Conservation (phyloP, 53 echinoderm and acorn worm species). For the Glandiceps talaboti region DNA sequence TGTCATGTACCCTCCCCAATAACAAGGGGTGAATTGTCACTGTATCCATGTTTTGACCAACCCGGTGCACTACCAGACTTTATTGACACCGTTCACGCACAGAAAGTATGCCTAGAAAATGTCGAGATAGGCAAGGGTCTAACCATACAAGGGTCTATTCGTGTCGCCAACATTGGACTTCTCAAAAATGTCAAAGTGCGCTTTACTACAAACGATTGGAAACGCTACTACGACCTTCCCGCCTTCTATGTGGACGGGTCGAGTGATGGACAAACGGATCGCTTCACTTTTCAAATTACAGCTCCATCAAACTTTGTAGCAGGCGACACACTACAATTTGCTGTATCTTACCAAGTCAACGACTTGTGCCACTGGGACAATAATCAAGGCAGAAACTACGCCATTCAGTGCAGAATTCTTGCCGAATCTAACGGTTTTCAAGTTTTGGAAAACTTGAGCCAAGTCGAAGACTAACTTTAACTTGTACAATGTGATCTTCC, state of each 20-base stretch:
- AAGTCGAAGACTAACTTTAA: too few relatives aligned
- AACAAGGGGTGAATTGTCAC: background rate
- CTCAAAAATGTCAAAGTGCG: conserved; percentile 54
- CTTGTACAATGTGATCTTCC: too few relatives aligned
- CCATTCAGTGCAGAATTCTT: conserved; percentile 31
- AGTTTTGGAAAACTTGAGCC: too few relatives aligned
- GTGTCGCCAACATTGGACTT: conserved; percentile 39
- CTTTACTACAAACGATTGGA: conserved; percentile 53
- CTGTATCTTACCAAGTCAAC: conserved; percentile 37
- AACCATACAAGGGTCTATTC: conserved; percentile 55
- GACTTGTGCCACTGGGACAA: conserved; percentile 55
- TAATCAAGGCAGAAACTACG: conserved; percentile 55
- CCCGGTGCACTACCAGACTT: conserved; percentile 59
- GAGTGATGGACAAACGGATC: conserved; percentile 56
- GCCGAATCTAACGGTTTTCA: conserved; percentile 7
- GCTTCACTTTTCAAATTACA: conserved; percentile 61
- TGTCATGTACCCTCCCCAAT: too few relatives aligned
- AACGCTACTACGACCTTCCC: conserved; percentile 43
- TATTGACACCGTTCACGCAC: conserved; percentile 30
- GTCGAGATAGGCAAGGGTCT: conserved; percentile 44
- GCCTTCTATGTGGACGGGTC: conserved; percentile 50
- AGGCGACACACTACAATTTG: conserved; percentile 43
- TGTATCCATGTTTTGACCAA: conserved; percentile 33
- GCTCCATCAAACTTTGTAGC: conserved; percentile 38
- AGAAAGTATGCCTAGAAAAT: conserved; percentile 62